These are phyloP conservation scores for Trachemys scripta DNA, from an alignment of 2,113 vertebrate species.

Conservation along the genomic window DNA sequence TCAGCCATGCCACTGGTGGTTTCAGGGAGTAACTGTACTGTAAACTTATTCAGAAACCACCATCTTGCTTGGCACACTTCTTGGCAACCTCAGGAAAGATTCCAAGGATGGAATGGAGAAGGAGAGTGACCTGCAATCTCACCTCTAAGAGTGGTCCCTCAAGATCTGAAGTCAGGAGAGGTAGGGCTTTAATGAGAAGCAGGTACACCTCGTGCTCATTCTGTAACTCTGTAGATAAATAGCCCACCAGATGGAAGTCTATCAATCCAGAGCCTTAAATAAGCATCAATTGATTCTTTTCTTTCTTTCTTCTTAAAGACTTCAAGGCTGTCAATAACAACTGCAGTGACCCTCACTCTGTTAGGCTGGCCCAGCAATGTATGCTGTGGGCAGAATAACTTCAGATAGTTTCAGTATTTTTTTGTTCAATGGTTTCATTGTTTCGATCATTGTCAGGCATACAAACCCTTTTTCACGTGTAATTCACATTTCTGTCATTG, in stretches of 20 bases:
- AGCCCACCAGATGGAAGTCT: neutral
- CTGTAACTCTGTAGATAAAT: neutral
- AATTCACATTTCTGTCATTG: neutral
- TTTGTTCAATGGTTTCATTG: neutral
- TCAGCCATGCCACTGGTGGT: neutral
- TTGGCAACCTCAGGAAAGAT: neutral
- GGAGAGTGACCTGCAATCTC: neutral
- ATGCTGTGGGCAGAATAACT: neutral
- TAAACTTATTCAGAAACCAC: neutral
- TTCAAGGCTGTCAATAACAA: neutral
- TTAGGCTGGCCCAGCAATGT: neutral
- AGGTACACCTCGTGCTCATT: neutral
- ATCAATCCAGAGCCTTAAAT: neutral
- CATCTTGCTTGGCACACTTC: neutral
- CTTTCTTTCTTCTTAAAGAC: neutral
- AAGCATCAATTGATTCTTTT: neutral
- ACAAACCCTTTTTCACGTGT: neutral
- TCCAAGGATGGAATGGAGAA: neutral
- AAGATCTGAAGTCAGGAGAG: neutral
- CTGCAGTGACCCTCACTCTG: neutral
- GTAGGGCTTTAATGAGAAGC: neutral
- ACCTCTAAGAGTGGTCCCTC: neutral
- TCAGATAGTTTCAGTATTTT: neutral
- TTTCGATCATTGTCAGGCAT: neutral
- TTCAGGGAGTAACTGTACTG: neutral